phyloP scores from a whole-genome alignment of 2,888 invertebrate species.

The Vesta saturnalis region DNA sequence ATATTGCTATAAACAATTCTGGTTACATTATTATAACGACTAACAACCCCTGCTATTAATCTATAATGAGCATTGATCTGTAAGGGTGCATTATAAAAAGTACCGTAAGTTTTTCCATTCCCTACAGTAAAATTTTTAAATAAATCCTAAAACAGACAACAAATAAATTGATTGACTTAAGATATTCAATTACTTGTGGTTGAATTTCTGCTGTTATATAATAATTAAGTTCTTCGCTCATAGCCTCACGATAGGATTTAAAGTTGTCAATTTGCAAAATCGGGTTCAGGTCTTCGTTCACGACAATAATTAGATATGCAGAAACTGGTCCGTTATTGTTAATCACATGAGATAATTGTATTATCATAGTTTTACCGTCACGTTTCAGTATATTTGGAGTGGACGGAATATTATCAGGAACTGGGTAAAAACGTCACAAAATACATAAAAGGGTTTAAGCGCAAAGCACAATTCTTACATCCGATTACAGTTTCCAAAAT shows the following conservation, averaged over 20 bases:
- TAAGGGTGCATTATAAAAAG: slow-evolving; percentile 81
- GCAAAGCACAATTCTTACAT: slow-evolving; percentile 48
- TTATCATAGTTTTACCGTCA: slow-evolving; percentile 70
- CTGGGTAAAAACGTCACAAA: slow-evolving; percentile 46
- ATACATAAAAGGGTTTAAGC: neutral
- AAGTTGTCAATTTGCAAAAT: slow-evolving; percentile 70
- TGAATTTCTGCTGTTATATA: slow-evolving; percentile 86
- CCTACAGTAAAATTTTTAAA: slow-evolving; percentile 79
- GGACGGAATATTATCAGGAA: slow-evolving; percentile 75
- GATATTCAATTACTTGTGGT: slow-evolving; percentile 63
- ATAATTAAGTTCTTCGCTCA: slow-evolving; percentile 75
- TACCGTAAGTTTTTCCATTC: slow-evolving; percentile 76
- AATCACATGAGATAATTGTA: slow-evolving; percentile 73
- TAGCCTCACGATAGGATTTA: slow-evolving; percentile 74
- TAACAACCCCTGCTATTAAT: slow-evolving; percentile 77
- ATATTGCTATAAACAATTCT: slow-evolving; percentile 73
- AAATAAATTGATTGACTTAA: slow-evolving; percentile 1
- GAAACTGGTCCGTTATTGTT: slow-evolving; percentile 84
- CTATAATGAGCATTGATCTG: slow-evolving; percentile 70
- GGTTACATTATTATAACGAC: slow-evolving; percentile 71
- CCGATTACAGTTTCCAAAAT: slow-evolving; percentile 78
- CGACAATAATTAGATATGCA: slow-evolving; percentile 78
- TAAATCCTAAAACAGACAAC: slow-evolving; percentile 61
- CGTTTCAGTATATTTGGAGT: slow-evolving; percentile 72
- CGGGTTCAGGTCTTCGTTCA: slow-evolving; percentile 72